phyloP scores from a whole-genome alignment of 2,797 vertebrate species.

The Potorous gilbertii region DNA sequence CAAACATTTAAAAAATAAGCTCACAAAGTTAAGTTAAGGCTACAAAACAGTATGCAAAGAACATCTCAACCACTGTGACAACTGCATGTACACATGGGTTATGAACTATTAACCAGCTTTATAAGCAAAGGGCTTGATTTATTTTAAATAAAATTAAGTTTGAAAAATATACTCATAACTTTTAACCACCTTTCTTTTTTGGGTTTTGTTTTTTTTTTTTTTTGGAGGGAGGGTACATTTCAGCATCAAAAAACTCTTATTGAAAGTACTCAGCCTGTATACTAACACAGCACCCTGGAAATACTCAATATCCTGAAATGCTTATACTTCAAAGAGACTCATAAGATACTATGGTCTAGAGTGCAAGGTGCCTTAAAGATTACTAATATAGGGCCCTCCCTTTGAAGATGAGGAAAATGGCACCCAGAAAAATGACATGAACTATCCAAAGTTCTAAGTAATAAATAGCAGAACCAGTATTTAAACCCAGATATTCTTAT shows the following conservation, averaged over 20 bases:
- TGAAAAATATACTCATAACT: neutral
- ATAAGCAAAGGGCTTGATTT: neutral
- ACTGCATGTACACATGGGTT: neutral
- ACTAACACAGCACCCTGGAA: neutral
- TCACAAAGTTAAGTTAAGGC: neutral
- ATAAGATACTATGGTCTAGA: neutral
- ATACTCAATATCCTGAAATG: neutral
- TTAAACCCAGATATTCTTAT: neutral
- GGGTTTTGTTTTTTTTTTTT: no score
- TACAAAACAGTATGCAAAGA: neutral
- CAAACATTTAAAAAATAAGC: neutral
- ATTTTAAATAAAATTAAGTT: neutral
- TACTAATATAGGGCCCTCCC: neutral
- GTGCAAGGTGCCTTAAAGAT: neutral
- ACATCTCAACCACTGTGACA: neutral
- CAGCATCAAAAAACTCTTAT: neutral
- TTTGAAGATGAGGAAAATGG: neutral
- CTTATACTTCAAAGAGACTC: neutral
- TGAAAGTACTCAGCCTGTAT: neutral
- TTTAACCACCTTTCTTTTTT: neutral
- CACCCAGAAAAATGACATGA: neutral
- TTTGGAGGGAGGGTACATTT: neutral
- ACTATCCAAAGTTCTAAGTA: neutral
- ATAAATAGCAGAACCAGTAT: neutral
- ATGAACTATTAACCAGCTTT: neutral